phyloP scores from a whole-genome alignment of 2,888 invertebrate genomes.

The Capitulum mitella region DNA sequence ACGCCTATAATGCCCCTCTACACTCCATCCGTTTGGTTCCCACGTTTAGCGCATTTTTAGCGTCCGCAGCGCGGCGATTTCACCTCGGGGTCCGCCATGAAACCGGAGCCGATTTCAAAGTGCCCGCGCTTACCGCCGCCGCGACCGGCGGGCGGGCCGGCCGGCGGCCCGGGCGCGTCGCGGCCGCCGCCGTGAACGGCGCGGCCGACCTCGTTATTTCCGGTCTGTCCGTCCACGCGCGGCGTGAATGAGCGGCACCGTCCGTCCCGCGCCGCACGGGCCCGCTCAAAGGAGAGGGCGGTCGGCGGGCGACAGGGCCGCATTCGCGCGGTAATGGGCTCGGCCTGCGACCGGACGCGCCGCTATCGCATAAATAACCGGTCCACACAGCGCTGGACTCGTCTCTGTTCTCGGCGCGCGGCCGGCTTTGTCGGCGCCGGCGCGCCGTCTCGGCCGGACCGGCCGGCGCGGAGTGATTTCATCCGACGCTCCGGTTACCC shows the following conservation, averaged over 20 bases:
- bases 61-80: background rate
- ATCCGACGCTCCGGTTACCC: background rate
- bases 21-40: background rate
- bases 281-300: background rate
- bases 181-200: background rate
- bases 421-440: no score
- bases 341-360: background rate
- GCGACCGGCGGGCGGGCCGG: background rate
- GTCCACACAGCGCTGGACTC: background rate
- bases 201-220: background rate
- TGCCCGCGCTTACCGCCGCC: background rate
- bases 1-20: no score
- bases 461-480: background rate
- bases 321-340: background rate
- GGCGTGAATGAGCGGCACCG: background rate
- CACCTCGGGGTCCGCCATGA: background rate
- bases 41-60: background rate
- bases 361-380: slow-evolving; percentile 15
- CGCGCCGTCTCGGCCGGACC: no score
- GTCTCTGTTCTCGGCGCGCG: no score
- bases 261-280: background rate
- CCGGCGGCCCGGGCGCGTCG: background rate
- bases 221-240: background rate
- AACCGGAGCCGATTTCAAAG: background rate
- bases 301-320: background rate